phyloP scores from a whole-genome alignment of 2,113 vertebrate species.

The Zingel zingel region DNA sequence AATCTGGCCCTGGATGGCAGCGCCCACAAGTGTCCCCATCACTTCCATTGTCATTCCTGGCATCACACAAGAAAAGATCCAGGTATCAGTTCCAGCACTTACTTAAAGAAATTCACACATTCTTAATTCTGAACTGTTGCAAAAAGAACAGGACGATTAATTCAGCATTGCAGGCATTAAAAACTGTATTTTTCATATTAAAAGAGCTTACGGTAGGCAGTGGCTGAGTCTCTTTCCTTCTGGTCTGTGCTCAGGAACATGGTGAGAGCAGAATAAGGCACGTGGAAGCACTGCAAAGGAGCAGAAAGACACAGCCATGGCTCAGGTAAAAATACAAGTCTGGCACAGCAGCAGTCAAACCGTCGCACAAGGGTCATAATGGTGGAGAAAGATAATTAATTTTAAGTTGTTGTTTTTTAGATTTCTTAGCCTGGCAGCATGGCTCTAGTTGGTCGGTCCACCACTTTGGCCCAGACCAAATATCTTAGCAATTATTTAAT shows the following conservation, averaged over 20 bases:
- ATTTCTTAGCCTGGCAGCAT: neutral
- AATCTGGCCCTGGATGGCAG: slow-evolving; percentile 93
- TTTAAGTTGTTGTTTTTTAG: neutral
- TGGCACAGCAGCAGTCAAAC: neutral
- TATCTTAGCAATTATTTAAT: neutral
- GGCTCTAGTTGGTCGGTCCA: neutral
- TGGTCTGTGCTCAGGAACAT: slow-evolving; percentile 96
- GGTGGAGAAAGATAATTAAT: neutral
- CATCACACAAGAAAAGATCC: neutral
- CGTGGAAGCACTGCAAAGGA: slow-evolving; percentile 91
- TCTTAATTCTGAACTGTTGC: neutral
- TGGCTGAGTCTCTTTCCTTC: slow-evolving; percentile 94
- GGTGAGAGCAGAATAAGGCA: slow-evolving; percentile 96
- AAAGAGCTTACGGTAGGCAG: slow-evolving; percentile 91
- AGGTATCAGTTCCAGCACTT: neutral
- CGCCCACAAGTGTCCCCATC: slow-evolving; percentile 92
- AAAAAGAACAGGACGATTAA: neutral
- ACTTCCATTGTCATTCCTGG: slow-evolving; percentile 97
- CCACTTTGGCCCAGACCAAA: neutral
- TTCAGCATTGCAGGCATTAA: neutral
- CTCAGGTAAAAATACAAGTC: neutral
- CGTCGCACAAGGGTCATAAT: neutral
- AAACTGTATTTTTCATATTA: neutral
- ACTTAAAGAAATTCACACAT: neutral
- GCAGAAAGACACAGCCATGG: slow-evolving; percentile 30